Evolutionary conservation across 2,797 vertebrate species (phyloP).

Genomic region (Apogon talboti): DNA sequence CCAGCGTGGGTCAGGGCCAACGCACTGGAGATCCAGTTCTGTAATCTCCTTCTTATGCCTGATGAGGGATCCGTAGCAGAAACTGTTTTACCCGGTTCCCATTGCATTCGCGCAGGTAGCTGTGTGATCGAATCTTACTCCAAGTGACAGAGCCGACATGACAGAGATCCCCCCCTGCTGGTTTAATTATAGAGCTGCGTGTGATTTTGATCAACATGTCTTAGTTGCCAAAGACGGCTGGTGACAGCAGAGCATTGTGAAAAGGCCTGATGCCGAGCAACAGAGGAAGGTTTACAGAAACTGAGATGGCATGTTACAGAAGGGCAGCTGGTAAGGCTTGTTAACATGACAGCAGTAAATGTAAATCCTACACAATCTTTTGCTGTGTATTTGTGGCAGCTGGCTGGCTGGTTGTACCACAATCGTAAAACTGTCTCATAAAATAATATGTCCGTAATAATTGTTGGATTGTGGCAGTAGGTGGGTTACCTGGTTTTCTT

Average conservation of each 20-base stretch:
- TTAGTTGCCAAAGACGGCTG: slow-evolving; percentile 45
- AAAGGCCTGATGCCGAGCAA: slow-evolving; percentile 28
- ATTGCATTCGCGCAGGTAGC: slow-evolving; percentile 43
- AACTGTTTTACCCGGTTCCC: slow-evolving; percentile 12
- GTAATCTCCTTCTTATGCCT: slow-evolving; percentile 29
- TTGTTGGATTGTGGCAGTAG: background rate
- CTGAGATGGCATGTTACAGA: slow-evolving; percentile 9
- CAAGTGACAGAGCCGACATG: slow-evolving; percentile 37
- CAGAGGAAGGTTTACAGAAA: slow-evolving; percentile 39
- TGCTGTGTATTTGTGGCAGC: background rate
- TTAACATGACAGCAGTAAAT: slow-evolving; percentile 33
- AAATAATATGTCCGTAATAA: background rate
- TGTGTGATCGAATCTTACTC: slow-evolving; percentile 55
- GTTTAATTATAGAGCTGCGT: slow-evolving; percentile 71
- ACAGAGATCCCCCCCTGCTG: slow-evolving; percentile 46
- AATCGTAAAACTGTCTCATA: slow-evolving; percentile 14
- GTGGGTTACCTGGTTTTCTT: slow-evolving; percentile 89
- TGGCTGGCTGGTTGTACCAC: background rate
- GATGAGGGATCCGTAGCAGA: slow-evolving; percentile 40
- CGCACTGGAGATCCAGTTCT: slow-evolving; percentile 8
- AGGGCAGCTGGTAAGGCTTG: slow-evolving; percentile 15
- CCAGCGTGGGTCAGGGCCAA: background rate
- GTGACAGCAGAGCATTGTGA: slow-evolving; percentile 60
- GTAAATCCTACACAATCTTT: slow-evolving; percentile 26
- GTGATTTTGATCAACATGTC: slow-evolving; percentile 62